Evolutionary conservation across 2,888 invertebrate species (phyloP).

Genomic region (Crepidodera aurea): DNA sequence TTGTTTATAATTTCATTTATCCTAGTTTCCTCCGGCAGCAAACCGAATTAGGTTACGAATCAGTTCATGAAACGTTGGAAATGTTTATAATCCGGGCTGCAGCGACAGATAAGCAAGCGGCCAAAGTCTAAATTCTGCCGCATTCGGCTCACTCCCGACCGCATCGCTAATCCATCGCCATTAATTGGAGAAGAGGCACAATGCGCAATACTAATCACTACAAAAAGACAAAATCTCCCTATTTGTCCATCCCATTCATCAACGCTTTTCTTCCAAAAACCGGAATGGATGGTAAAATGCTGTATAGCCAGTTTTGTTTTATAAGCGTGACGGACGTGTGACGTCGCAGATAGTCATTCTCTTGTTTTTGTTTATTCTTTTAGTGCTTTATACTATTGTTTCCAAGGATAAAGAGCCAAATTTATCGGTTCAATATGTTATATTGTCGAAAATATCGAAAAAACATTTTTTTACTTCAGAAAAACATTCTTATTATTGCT

Average conservation of each 20-base stretch:
- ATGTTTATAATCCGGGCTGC: conserved; percentile 28
- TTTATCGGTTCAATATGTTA: no score
- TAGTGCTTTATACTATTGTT: neutral
- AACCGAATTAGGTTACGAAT: neutral
- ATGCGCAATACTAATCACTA: conserved; percentile 48
- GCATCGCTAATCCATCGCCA: conserved; percentile 49
- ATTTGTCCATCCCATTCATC: conserved; percentile 41
- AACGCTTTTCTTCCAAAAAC: conserved; percentile 36
- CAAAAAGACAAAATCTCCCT: conserved; percentile 45
- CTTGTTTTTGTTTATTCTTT: conserved; percentile 1
- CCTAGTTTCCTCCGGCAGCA: neutral
- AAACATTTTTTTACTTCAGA: no score
- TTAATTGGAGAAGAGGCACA: conserved; percentile 44
- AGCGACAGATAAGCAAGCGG: conserved; percentile 31
- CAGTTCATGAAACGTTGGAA: conserved; percentile 5
- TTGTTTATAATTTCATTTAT: neutral
- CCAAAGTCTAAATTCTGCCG: conserved; percentile 35
- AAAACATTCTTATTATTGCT: no score
- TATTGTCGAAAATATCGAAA: no score
- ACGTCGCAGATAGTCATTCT: neutral
- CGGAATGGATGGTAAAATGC: conserved; percentile 7
- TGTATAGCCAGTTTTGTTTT: conserved; percentile 11
- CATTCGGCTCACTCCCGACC: conserved; percentile 39
- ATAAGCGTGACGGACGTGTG: neutral
- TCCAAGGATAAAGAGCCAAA: neutral